Base-by-base conservation (phyloP, 2,797 vertebrate genomes). In the Lerista edwardsae region DNA sequence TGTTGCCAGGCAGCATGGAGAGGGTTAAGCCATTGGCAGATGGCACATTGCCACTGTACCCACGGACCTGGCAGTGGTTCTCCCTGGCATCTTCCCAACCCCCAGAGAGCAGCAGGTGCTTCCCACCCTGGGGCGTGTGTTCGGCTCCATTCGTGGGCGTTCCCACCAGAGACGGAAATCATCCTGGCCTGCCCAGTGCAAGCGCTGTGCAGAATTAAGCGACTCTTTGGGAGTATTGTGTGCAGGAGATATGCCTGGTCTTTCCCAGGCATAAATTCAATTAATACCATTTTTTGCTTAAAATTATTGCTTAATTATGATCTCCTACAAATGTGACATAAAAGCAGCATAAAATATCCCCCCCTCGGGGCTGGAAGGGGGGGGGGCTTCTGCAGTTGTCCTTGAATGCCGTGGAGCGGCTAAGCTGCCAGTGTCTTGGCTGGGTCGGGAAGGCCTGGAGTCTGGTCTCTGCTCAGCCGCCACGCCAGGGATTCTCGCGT, bases 141-240 rank as follows among this genome's bases (percentile, higher is more conserved):
- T 86, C 77, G 87, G 89, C 92, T 61, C 64, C 80, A 69, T 86
- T 84, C 61, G 11, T 90, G 93, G 91, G 91, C 80, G 79, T 87
- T 69, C 91, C 80, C 91, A 94, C 94, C 94, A 94, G 93, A 94
- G 88, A 79, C 65, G 84, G 90, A 87, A 93, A 91, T 82, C 39
- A 31, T 89, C 92, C 83, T 51, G 69, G 88, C 83, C 83, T 89
- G 89, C 90, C 93, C 88, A 89, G 88, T 81, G 91, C 87, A 65
- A 87, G 51, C 90, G 94, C 94, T 94, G 94, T 93, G 94, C 94
- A 94, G 92, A 88, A 91, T 55, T 55, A 80, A 41, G 86, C 85
- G 87, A 82, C 84, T 92, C 36, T 93, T 93, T 90, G 93, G 91
- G 90, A 93, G 91, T 87, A 79, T 81, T 59, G 89, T 89, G 72